Conservation (phyloP, 2,888 invertebrate genomes). For the Perdita meconis region DNA sequence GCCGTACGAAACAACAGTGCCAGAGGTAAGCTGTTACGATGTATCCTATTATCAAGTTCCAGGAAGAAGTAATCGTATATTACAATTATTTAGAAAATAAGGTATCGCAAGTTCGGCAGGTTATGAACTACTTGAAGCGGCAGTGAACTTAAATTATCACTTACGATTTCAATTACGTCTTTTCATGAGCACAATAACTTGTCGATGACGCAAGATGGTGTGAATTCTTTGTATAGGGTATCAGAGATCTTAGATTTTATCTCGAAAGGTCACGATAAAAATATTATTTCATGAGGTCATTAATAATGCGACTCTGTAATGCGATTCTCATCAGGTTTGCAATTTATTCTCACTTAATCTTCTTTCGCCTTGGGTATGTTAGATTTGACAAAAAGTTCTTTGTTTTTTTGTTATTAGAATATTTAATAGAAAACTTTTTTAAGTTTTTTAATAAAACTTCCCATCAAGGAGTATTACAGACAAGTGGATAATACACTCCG, state of each 20-base stretch:
- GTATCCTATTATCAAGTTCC: conserved; percentile 1
- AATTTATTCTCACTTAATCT: too few relatives aligned
- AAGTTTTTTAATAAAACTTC: too few relatives aligned
- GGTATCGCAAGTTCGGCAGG: conserved; percentile 17
- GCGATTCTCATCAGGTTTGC: not conserved
- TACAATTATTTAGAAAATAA: conserved; percentile 18
- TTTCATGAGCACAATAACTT: conserved; percentile 5
- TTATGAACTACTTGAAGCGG: conserved; percentile 4
- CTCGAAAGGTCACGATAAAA: not conserved
- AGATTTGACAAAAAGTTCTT: too few relatives aligned
- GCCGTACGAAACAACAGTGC: conserved; percentile 93
- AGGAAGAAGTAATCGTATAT: conserved; percentile 26
- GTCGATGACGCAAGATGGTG: not conserved
- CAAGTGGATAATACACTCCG: too few relatives aligned
- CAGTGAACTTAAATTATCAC: conserved; percentile 13
- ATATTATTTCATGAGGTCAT: conserved; percentile 8
- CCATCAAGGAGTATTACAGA: too few relatives aligned
- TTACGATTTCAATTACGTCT: conserved; percentile 49
- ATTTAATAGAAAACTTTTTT: too few relatives aligned
- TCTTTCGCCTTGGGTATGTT: not conserved
- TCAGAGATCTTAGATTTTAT: not conserved
- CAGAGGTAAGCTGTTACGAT: conserved; percentile 88
- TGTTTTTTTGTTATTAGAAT: too few relatives aligned
- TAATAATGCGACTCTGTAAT: not conserved
- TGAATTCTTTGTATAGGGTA: not conserved